Percentiles rank a stretch among this genome's conserved stretches.
Evolutionary conservation across 2,113 vertebrate species (phyloP).

Genomic region (Odontophorus gujanensis): DNA sequence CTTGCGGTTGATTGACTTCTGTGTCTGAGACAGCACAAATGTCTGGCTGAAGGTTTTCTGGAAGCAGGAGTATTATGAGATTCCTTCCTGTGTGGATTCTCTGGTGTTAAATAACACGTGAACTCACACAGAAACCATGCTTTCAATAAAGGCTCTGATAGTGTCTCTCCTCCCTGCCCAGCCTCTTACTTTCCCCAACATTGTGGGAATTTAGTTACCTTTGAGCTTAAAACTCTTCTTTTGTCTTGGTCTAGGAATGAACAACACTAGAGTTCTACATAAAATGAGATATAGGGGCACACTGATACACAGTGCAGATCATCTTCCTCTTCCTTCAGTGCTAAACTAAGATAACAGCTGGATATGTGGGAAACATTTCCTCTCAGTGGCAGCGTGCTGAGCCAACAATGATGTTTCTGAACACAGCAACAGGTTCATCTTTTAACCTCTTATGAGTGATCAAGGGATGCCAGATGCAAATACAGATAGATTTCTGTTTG

Average conservation of each 20-base stretch:
- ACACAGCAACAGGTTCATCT: background rate
- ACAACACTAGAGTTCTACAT: background rate
- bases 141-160: background rate
- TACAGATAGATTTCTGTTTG: background rate
- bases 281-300: background rate
- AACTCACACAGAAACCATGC: background rate
- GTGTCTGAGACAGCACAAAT: background rate
- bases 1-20: constrained; percentile 23
- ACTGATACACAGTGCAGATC: background rate
- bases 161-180: background rate
- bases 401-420: background rate
- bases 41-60: constrained; percentile 4
- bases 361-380: fast-evolving
- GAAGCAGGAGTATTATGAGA: background rate
- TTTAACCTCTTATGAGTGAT: background rate
- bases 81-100: background rate
- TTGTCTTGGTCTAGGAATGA: background rate
- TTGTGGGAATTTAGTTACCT: background rate
- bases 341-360: background rate
- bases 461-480: background rate
- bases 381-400: background rate
- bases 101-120: constrained; percentile 8
- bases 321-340: background rate
- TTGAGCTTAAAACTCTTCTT: background rate
- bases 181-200: background rate